Percentiles rank a stretch among this genome's conserved stretches.
Evolutionary conservation across 2,888 invertebrate species (phyloP).

Genomic region (Acleris holmiana): DNA sequence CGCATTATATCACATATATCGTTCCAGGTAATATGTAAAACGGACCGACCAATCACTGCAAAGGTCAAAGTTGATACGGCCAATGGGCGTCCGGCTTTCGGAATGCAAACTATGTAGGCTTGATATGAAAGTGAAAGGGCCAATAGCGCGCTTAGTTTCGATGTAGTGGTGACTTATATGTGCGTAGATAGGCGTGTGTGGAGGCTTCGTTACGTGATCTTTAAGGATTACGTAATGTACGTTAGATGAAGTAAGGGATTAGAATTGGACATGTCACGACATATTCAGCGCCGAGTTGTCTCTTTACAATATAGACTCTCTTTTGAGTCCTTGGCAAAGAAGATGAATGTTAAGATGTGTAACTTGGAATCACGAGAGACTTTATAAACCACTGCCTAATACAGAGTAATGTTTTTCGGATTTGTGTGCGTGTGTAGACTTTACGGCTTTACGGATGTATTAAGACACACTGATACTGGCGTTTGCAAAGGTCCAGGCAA

Average conservation of each 20-base stretch:
- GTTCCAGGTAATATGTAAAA: constrained; percentile 36
- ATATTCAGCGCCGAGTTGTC: neutral
- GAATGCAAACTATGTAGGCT: constrained; percentile 80
- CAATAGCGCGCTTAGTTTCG: constrained; percentile 61
- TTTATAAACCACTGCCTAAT: no score
- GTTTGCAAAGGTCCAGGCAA: neutral
- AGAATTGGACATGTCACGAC: neutral
- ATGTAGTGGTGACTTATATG: constrained; percentile 61
- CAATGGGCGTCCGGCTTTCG: constrained; percentile 61
- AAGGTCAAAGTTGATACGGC: constrained; percentile 72
- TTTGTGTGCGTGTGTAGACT: no score
- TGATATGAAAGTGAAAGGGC: constrained; percentile 76
- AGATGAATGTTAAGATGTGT: no score
- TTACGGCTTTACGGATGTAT: no score
- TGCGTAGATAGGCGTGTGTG: constrained; percentile 51
- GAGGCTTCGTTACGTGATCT: constrained; percentile 24
- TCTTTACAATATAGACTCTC: neutral
- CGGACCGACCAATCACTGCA: constrained; percentile 65
- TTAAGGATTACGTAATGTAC: constrained; percentile 2
- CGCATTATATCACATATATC: constrained; percentile 31
- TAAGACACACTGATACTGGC: no score
- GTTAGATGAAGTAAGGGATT: neutral
- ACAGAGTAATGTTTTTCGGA: no score
- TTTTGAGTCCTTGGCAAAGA: no score
- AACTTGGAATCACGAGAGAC: no score